A percentile compares a stretch with the other conserved stretches of the same genome.
Conservation (phyloP, 2,113 vertebrate genomes). For the Halcyon malimbica region DNA sequence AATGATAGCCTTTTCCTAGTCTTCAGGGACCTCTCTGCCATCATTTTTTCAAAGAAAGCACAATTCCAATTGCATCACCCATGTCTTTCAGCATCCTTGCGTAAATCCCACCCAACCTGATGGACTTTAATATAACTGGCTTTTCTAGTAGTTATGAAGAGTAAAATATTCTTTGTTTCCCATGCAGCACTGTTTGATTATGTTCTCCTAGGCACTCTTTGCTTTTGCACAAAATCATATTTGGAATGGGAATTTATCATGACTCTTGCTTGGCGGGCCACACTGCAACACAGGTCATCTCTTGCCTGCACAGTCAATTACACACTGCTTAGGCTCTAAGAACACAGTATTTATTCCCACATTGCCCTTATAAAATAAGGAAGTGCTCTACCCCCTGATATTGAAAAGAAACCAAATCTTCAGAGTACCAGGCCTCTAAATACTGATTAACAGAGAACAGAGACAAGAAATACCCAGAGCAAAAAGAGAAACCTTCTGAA, state of each 20-base stretch:
- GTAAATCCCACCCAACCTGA: neutral
- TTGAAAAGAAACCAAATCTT: neutral
- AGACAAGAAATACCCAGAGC: neutral
- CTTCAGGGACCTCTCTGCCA: neutral
- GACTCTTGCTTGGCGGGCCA: neutral
- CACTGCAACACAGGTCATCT: neutral
- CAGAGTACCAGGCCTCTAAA: neutral
- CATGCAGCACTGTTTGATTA: neutral
- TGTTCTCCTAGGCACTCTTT: neutral
- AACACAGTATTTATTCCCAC: neutral
- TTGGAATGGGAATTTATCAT: neutral
- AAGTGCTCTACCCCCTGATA: neutral
- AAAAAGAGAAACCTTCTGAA: neutral
- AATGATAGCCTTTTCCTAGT: neutral
- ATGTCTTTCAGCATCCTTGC: neutral
- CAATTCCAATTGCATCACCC: neutral
- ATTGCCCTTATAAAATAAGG: neutral
- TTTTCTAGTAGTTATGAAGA: neutral
- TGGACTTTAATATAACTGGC: neutral
- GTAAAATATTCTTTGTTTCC: neutral
- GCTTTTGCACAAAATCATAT: neutral
- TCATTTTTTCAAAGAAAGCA: neutral
- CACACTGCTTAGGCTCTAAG: neutral
- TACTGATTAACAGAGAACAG: neutral
- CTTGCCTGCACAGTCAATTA: accelerated